A percentile compares a stretch with the other conserved stretches of the same genome.
phyloP scores from a whole-genome alignment of 1,140 invertebrate species.

The Harpegnathos saltator region DNA sequence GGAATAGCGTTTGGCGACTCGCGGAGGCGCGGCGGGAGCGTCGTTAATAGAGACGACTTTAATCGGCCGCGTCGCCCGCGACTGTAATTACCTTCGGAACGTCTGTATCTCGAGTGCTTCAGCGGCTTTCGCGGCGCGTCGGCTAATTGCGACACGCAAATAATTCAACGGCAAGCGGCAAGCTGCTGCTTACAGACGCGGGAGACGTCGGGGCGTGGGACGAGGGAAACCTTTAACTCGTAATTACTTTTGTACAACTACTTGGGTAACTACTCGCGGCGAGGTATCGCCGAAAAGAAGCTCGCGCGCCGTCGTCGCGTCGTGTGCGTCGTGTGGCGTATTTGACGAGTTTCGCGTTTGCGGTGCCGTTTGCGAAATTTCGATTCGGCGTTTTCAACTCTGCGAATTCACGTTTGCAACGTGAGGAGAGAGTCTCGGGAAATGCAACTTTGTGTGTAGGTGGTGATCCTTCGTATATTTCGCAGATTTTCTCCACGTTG shows the following conservation, averaged over 20 bases:
- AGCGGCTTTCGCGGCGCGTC: conserved; percentile 15
- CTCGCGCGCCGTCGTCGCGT: not conserved
- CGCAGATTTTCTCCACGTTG: too few relatives aligned
- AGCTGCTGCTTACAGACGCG: conserved; percentile 1
- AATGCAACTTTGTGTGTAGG: too few relatives aligned
- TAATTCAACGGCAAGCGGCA: conserved; percentile 60
- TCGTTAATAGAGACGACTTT: conserved; percentile 21
- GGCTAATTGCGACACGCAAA: conserved; percentile 65
- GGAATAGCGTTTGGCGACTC: conserved; percentile 31
- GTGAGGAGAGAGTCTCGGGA: too few relatives aligned
- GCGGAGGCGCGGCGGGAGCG: not conserved
- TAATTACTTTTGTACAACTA: conserved; percentile 26
- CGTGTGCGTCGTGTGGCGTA: too few relatives aligned
- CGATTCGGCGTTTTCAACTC: too few relatives aligned
- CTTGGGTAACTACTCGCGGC: not conserved
- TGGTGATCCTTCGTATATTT: too few relatives aligned
- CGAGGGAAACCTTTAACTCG: conserved; percentile 8
- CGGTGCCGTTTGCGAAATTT: too few relatives aligned
- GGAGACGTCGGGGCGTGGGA: not conserved
- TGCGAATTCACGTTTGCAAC: too few relatives aligned
- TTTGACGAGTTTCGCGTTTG: not conserved
- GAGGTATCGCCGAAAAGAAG: not conserved
- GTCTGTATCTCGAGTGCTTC: conserved; percentile 37
- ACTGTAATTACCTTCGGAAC: conserved; percentile 40
- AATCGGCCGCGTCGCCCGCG: conserved; percentile 20